A percentile compares a stretch with the other conserved stretches of the same genome.
Evolutionary conservation across 2,888 invertebrate genomes (phyloP).

Genomic region (Clepsis dumicolana): DNA sequence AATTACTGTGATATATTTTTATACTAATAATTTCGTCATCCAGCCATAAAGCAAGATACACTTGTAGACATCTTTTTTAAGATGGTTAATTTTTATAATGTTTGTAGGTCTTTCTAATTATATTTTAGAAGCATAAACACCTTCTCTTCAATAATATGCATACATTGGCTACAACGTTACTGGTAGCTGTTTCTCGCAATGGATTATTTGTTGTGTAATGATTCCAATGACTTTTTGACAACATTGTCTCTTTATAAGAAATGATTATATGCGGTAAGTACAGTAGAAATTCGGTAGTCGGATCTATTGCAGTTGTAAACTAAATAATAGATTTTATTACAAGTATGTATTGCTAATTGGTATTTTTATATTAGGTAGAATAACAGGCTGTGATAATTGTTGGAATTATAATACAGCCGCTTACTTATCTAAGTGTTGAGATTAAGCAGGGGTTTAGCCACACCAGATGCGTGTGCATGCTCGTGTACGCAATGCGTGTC

Average conservation of each 20-base stretch:
- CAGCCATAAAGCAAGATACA: slow-evolving; percentile 60
- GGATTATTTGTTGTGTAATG: slow-evolving; percentile 56
- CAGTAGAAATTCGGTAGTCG: slow-evolving; percentile 48
- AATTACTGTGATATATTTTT: slow-evolving; percentile 85
- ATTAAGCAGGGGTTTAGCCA: too few species aligned
- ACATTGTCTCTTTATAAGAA: slow-evolving; percentile 75
- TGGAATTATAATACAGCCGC: slow-evolving; percentile 32
- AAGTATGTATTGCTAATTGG: slow-evolving; percentile 27
- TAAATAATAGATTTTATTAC: slow-evolving; percentile 16
- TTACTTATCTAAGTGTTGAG: neutral
- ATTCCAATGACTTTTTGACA: slow-evolving; percentile 49
- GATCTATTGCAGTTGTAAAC: slow-evolving; percentile 2
- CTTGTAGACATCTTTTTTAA: slow-evolving; percentile 59
- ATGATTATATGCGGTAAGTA: slow-evolving; percentile 78
- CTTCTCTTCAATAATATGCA: slow-evolving; percentile 32
- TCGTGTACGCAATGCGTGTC: too few species aligned
- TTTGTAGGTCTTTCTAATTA: slow-evolving; percentile 39
- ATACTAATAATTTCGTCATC: slow-evolving; percentile 68
- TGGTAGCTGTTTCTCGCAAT: slow-evolving; percentile 74
- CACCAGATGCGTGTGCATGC: too few species aligned
- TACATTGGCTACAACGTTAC: slow-evolving; percentile 64
- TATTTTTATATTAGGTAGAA: slow-evolving; percentile 36
- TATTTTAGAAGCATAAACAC: slow-evolving; percentile 32
- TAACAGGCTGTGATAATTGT: slow-evolving; percentile 39
- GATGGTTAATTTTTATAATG: slow-evolving; percentile 34